These are phyloP conservation scores for Callipepla squamata DNA, from an alignment of 2,113 vertebrate genomes.

Conservation along the genomic window DNA sequence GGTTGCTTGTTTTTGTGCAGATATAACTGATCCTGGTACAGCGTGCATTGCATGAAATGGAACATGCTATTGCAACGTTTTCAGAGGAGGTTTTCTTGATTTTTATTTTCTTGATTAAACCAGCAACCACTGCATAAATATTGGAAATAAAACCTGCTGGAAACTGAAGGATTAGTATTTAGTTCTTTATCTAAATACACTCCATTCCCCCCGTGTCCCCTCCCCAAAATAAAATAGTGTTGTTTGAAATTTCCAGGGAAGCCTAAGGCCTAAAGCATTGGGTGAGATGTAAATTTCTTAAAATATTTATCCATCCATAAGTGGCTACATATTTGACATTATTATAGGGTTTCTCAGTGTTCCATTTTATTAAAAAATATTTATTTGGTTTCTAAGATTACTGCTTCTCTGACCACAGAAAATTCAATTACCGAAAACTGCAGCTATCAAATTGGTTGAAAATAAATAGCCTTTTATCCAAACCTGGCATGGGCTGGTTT, in stretches of 20 bases:
- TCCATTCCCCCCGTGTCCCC: not conserved
- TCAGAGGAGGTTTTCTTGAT: not conserved
- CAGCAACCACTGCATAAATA: not conserved
- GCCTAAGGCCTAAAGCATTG: conserved; percentile 76
- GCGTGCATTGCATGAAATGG: rapidly evolving
- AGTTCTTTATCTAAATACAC: conserved; percentile 58
- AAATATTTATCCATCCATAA: conserved; percentile 87
- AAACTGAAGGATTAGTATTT: conserved; percentile 1
- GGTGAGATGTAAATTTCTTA: conserved; percentile 86
- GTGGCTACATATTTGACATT: conserved; percentile 85
- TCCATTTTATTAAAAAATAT: conserved; percentile 89
- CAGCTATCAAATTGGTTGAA: conserved; percentile 88
- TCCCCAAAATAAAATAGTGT: conserved; percentile 74
- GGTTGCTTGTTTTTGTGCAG: not conserved
- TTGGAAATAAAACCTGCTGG: not conserved
- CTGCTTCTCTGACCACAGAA: conserved; percentile 84
- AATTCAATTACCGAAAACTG: conserved; percentile 87
- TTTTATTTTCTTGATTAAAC: not conserved
- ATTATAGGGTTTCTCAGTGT: conserved; percentile 84
- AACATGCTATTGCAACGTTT: not conserved
- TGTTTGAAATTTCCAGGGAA: conserved; percentile 76
- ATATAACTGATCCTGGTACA: not conserved
- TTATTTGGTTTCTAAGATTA: conserved; percentile 89
- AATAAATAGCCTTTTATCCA: conserved; percentile 88
- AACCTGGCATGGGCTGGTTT: conserved; percentile 80